A percentile compares a stretch with the other conserved stretches of the same genome.
Evolutionary conservation across 2,888 invertebrate genomes (phyloP).

Genomic region (Parnassius glacialis): DNA sequence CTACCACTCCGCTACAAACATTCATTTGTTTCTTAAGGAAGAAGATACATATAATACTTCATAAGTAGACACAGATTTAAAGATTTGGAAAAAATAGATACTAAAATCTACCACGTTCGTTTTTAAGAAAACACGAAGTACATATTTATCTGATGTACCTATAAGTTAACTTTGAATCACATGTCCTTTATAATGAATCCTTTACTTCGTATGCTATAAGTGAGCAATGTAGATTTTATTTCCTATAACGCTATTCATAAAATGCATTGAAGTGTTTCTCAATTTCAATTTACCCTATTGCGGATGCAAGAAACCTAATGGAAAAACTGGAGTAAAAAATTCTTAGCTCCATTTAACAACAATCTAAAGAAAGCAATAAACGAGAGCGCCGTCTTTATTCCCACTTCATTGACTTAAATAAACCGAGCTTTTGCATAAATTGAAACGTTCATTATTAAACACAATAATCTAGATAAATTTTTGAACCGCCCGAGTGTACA

Average conservation of each 20-base stretch:
- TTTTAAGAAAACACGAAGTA: no score
- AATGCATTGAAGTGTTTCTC: slow-evolving; percentile 26
- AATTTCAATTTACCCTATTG: slow-evolving; percentile 26
- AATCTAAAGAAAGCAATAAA: slow-evolving; percentile 23
- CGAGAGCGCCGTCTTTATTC: slow-evolving; percentile 15
- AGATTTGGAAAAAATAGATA: no score
- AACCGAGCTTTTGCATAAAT: slow-evolving; percentile 48
- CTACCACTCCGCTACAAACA: no score
- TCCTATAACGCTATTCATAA: slow-evolving; percentile 14
- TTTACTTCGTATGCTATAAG: no score
- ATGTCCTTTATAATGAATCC: no score
- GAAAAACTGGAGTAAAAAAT: slow-evolving; percentile 18
- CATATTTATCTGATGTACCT: no score
- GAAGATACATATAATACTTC: no score
- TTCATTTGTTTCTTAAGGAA: no score
- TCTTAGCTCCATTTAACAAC: slow-evolving; percentile 19
- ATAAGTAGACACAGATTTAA: no score
- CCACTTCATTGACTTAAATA: slow-evolving; percentile 48
- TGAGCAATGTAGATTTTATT: no score
- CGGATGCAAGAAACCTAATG: slow-evolving; percentile 17
- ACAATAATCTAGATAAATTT: not conserved
- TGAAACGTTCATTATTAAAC: slow-evolving; percentile 46
- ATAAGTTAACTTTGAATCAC: no score
- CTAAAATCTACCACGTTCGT: no score
- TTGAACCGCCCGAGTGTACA: not conserved